Base-by-base conservation (phyloP, 2,113 vertebrate genomes). In the Alosa alosa region DNA sequence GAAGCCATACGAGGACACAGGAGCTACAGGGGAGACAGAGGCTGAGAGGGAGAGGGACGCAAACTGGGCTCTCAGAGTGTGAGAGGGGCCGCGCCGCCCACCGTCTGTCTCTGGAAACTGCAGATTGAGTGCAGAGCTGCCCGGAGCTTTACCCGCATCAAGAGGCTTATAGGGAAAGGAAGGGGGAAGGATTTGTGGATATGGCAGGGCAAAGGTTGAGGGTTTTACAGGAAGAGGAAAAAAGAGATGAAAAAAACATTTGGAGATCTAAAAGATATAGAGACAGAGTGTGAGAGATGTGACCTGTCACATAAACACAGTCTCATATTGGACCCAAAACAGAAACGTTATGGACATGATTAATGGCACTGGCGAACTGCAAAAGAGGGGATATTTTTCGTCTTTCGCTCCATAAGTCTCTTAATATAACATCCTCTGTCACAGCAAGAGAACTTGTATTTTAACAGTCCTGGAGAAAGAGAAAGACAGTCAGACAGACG, bases 291-390 rank as follows among this genome's bases (percentile, higher is more conserved):
- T 20, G 52, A 6, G 41, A 57, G 46, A 15, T 81, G 17, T 39
- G 68, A 39, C 41, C n/a, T 0, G 31, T 17, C 4, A 6, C 9
- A 11, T 68, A 31, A 25, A 68, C 64, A 64, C 60, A n/a, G 0
- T 88, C 96, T 96, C 95, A 97, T 95, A 78, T 96, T 96, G 86
- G 96, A 46, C 94, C 94, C 4, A 95, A 86, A 22, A 97, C 0
- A 3, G 96, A 96, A 46, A 95, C 92, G 20, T 95, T 96, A 13
- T 92, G 1, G 17, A 91, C 91, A 20, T 93, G 95, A 85, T 96
- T 86, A 49, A 96, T 97, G 78, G 87, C 87, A 49, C 86, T n/a
- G 81, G 46, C 89, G 92, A 5, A n/a, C 5, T 60, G 18, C 4
- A 22, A n/a, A 4, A 4, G 57, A 3, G 1, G 25, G 45, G 46